Conservation (phyloP, 1,140 invertebrate genomes). For the Lepidurus arcticus region DNA sequence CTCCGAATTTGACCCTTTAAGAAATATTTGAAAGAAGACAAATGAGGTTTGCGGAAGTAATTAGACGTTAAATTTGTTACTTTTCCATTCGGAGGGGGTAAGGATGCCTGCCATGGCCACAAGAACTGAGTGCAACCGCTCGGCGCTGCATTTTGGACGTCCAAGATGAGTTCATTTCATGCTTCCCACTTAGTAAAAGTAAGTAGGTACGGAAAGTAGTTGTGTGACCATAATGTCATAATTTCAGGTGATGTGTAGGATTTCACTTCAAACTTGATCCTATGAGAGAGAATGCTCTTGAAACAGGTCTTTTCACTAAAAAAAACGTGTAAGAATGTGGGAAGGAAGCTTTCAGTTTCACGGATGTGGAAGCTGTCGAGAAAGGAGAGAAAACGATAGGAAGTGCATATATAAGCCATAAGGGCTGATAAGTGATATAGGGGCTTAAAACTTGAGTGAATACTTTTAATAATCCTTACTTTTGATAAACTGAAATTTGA, state of each 20-base stretch:
- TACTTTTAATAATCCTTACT: not conserved
- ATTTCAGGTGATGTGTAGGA: not conserved
- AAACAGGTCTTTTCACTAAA: not conserved
- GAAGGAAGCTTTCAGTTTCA: too few species aligned
- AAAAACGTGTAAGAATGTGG: too few species aligned
- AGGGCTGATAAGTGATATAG: not conserved
- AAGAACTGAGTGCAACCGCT: slow-evolving; percentile 82
- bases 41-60: slow-evolving; percentile 8
- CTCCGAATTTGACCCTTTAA: slow-evolving; percentile 81
- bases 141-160: slow-evolving; percentile 61
- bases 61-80: slow-evolving; percentile 44
- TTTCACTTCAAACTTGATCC: slow-evolving; percentile 3
- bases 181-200: not conserved
- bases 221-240: slow-evolving; percentile 2
- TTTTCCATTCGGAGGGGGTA: slow-evolving; percentile 79
- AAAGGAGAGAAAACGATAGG: not conserved
- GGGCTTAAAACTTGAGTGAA: not conserved
- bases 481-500: not conserved
- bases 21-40: not conserved
- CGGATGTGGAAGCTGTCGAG: too few species aligned
- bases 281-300: not conserved
- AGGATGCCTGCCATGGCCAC: slow-evolving; percentile 58
- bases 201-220: slow-evolving; percentile 13
- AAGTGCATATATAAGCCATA: not conserved
- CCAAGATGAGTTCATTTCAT: slow-evolving; percentile 26